A percentile compares a stretch with the other conserved stretches of the same genome.
phyloP scores from a whole-genome alignment of 1,140 invertebrate species.

The Drosophila willistoni region DNA sequence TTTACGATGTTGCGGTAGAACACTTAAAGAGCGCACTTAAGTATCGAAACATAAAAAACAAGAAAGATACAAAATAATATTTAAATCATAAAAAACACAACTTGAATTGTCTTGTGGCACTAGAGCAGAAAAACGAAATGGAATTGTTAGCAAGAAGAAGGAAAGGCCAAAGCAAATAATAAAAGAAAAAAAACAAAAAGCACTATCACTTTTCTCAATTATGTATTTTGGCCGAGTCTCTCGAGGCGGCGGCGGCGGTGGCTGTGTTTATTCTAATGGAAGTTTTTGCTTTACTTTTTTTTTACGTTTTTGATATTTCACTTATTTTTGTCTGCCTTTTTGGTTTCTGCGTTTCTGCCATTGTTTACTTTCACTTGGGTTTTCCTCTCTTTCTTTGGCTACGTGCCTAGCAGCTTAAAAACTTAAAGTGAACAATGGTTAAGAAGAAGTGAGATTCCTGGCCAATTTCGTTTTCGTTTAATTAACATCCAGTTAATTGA shows the following conservation, averaged over 20 bases:
- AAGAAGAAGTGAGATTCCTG: conserved; percentile 17
- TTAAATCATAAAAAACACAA: conserved; percentile 68
- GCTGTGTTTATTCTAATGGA: conserved; percentile 64
- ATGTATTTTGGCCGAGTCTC: conserved; percentile 46
- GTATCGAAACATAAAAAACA: conserved; percentile 66
- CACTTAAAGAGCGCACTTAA: conserved; percentile 66
- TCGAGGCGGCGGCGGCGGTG: not conserved
- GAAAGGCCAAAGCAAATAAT: conserved; percentile 46
- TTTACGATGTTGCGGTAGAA: conserved; percentile 77
- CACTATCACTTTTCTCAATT: conserved; percentile 79
- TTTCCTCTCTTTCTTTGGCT: conserved; percentile 5
- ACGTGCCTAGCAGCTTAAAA: conserved; percentile 50
- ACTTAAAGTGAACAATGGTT: conserved; percentile 23
- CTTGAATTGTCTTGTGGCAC: conserved; percentile 2
- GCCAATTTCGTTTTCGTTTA: conserved; percentile 68
- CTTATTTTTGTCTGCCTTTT: conserved; percentile 33
- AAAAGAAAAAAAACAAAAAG: conserved; percentile 48
- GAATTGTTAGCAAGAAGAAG: conserved; percentile 41
- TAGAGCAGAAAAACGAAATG: conserved; percentile 63
- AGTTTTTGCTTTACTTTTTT: conserved; percentile 53
- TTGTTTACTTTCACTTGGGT: conserved; percentile 68
- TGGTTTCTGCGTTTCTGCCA: not conserved
- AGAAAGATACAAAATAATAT: conserved; percentile 57
- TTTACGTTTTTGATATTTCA: conserved; percentile 55
- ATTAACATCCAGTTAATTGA: conserved; percentile 74